Percentiles rank a stretch among this genome's conserved stretches.
phyloP scores from a whole-genome alignment of 92 coral and sea anemone genomes.

The Diadumene lineata region DNA sequence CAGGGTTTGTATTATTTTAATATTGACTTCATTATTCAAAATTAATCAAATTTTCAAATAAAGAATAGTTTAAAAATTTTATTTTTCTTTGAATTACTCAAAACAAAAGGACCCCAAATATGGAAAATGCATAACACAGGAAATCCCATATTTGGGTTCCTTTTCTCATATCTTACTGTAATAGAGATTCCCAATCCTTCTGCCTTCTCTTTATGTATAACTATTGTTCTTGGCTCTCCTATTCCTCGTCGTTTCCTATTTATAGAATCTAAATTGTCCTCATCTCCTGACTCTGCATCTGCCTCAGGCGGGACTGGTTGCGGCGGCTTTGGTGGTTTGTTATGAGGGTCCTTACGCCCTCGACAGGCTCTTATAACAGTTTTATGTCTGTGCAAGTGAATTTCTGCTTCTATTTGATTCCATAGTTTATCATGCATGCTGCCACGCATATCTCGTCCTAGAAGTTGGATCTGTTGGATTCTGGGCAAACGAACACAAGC shows the following conservation, averaged over 20 bases:
- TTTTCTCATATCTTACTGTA: constrained; percentile 57
- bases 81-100: too few species aligned
- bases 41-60: too few species aligned
- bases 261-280: constrained; percentile 73
- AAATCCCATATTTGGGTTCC: too few species aligned
- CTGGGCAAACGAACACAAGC: constrained; percentile 30
- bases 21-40: too few species aligned
- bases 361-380: constrained; percentile 98
- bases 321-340: constrained; percentile 96
- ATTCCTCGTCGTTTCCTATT: constrained; percentile 91
- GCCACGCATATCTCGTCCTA: constrained; percentile 96
- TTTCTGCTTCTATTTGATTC: constrained; percentile 99
- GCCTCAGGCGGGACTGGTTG: constrained; percentile 68
- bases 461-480: constrained; percentile 96
- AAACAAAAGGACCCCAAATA: too few species aligned
- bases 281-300: constrained; percentile 34
- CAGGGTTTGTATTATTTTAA: too few species aligned
- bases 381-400: constrained; percentile 95
- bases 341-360: constrained; percentile 95
- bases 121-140: too few species aligned
- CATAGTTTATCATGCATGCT: constrained; percentile 89
- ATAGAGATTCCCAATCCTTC: constrained; percentile 98
- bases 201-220: constrained; percentile 71
- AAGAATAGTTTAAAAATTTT: too few species aligned
- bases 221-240: constrained; percentile 92